Conservation (phyloP, 2,797 vertebrate genomes). For the Morus bassanus region DNA sequence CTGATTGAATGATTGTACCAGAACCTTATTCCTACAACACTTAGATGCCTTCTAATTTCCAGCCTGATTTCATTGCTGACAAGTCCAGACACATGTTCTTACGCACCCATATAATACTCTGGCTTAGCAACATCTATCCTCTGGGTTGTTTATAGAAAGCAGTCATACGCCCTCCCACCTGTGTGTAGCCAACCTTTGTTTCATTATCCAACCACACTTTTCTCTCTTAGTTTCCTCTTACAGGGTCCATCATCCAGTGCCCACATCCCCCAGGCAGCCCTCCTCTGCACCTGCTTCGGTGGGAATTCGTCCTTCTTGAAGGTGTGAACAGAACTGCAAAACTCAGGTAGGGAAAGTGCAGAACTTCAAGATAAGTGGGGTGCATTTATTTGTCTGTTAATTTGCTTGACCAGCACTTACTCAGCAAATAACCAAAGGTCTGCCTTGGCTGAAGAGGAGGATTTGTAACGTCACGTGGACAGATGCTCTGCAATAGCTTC, state of each 20-base stretch:
- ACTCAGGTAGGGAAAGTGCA: background rate
- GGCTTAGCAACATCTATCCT: accelerated
- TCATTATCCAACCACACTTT: background rate
- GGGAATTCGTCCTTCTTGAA: background rate
- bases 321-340: background rate
- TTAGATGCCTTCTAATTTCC: background rate
- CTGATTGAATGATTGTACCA: background rate
- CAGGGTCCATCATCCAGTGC: background rate
- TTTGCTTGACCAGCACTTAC: conserved; percentile 11
- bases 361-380: conserved; percentile 24
- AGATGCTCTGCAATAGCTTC: background rate
- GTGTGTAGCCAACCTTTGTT: background rate
- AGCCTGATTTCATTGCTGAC: background rate
- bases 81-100: background rate
- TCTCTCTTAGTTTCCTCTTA: background rate
- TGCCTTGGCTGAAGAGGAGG: background rate
- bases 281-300: background rate
- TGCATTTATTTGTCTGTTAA: background rate
- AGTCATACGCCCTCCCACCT: background rate
- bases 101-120: accelerated
- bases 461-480: background rate
- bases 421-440: background rate
- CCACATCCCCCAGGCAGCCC: background rate
- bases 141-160: background rate
- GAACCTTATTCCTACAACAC: background rate